Evolutionary conservation across 2,888 invertebrate species (phyloP).

Genomic region (Drosophila paranaensis): DNA sequence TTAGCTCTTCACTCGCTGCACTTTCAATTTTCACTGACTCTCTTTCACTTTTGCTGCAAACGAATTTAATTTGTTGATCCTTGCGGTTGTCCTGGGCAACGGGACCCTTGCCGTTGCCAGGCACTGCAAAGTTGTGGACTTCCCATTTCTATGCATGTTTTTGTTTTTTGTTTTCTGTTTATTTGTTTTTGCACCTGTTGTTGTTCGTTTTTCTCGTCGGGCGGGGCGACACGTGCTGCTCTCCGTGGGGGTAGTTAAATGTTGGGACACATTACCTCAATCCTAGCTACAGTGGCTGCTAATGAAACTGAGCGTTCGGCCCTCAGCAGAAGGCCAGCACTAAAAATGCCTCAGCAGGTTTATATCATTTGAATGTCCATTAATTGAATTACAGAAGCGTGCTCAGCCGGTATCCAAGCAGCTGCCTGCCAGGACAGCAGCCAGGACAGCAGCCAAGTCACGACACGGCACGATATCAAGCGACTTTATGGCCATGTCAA

Average conservation of each 20-base stretch:
- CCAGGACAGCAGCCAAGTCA: conserved; percentile 18
- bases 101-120: conserved; percentile 36
- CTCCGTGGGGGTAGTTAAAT: conserved; percentile 8
- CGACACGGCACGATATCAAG: conserved; percentile 27
- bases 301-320: conserved; percentile 57
- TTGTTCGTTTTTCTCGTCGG: conserved; percentile 10
- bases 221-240: conserved; percentile 36
- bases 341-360: conserved; percentile 74
- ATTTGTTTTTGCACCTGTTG: conserved; percentile 69
- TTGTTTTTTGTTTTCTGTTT: conserved; percentile 31
- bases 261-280: conserved; percentile 51
- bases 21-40: conserved; percentile 66
- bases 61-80: conserved; percentile 57
- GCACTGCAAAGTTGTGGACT: conserved; percentile 41
- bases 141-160: conserved; percentile 38
- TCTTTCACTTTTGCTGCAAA: conserved; percentile 63
- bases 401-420: conserved; percentile 27
- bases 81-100: conserved; percentile 58
- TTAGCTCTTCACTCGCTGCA: conserved; percentile 36
- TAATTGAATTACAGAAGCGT: conserved; percentile 77
- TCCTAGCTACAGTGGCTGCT: conserved; percentile 55
- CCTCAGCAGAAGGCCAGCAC: conserved; percentile 46
- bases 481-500: conserved; percentile 52
- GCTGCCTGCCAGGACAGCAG: neutral
- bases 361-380: conserved; percentile 80